Evolutionary conservation across 2,888 invertebrate species (phyloP).

Genomic region (Crepidodera aurea): DNA sequence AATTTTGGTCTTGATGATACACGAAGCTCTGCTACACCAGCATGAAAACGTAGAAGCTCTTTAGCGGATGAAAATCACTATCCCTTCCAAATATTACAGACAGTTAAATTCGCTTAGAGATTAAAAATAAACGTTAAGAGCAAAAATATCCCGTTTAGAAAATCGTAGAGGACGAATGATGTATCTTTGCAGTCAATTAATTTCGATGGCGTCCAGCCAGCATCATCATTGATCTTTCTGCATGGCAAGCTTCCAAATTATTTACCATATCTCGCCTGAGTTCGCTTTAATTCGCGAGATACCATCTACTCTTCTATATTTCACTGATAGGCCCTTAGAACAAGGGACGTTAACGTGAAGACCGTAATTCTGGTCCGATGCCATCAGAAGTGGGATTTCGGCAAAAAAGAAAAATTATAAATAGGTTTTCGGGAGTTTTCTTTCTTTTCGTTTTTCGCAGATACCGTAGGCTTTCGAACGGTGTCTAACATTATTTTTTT

Average conservation of each 20-base stretch:
- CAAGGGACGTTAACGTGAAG: constrained; percentile 30
- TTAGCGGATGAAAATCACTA: no score
- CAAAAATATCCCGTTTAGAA: no score
- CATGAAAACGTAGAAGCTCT: no score
- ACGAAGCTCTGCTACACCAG: no score
- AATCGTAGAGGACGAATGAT: no score
- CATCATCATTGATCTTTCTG: constrained; percentile 40
- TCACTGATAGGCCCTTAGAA: constrained; percentile 34
- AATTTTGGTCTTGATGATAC: no score
- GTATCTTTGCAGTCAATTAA: constrained; percentile 40
- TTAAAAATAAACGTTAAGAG: no score
- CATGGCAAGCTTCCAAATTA: constrained; percentile 43
- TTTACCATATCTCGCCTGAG: constrained; percentile 40
- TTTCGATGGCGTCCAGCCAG: constrained; percentile 39
- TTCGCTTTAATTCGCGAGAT: constrained; percentile 34
- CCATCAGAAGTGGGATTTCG: constrained; percentile 13
- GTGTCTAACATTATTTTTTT: background rate
- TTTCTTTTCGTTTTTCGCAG: background rate
- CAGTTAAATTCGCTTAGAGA: no score
- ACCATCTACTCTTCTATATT: constrained; percentile 34
- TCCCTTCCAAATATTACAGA: no score
- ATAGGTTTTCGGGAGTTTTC: background rate
- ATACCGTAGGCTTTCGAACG: background rate
- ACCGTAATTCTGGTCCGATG: constrained; percentile 15
- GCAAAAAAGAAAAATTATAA: constrained; percentile 23